Evolutionary conservation across 2,888 invertebrate species (phyloP), one percentile per base, ranked within the genome.

Genomic region (Tenthredo livida): DNA sequence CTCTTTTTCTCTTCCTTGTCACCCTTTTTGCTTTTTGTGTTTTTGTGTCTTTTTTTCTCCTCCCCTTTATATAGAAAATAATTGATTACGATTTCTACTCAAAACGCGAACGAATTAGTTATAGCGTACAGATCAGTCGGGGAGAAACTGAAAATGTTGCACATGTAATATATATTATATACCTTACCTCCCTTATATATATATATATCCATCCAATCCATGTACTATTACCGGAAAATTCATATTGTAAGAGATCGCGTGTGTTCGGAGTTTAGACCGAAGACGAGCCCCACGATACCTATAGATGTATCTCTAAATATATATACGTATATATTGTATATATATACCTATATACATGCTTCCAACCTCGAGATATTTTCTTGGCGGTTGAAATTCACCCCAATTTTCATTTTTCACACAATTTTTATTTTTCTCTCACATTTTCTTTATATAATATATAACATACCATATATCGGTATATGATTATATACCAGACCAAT

Each of bases 241-340:
- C 54, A 54, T 54, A 54, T 54, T 54, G 54, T 54, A 54, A 54
- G 54, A 54, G 54, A 54, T 54, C 54, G 54, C 54, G 54, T 54
- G 54, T 54, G 54, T n/a, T 54, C 54, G 7, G n/a, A 54, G 54
- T 54, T 54, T n/a, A n/a, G 5, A 54, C 54, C 54, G 6, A n/a
- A 54, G n/a, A 54, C n/a, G n/a, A 54, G 7, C 47, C 47, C 47
- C 47, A 15, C 47, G 3, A 47, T 15, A 47, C 47, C 47, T 15
- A 47, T 15, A 47, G 15, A 47, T 47, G 15, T 47, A 47, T n/a
- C 17, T 54, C n/a, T 54, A n/a, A 6, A n/a, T 5, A n/a, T 54
- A 7, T 70, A 67, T 10, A 10, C 4, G 10, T 67, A 67, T 67
- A 67, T 67, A 67, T 29, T 54, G 2, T 70, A n/a, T 5, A n/a